phyloP scores from a whole-genome alignment of 1,140 invertebrate species.

The Brachionus koreanus region DNA sequence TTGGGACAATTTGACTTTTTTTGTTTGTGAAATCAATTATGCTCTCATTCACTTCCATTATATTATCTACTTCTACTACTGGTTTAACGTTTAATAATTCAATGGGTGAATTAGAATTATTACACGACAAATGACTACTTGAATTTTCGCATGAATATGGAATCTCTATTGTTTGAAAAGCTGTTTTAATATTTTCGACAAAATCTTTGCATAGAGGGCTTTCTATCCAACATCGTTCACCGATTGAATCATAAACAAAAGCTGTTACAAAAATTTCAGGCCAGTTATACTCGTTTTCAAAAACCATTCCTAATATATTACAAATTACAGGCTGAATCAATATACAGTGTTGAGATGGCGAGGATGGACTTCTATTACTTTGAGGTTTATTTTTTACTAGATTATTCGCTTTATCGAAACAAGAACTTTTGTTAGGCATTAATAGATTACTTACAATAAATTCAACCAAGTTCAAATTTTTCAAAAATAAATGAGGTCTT shows the following conservation, averaged over 20 bases:
- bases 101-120: neutral
- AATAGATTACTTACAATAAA: constrained; percentile 35
- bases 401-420: neutral
- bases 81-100: neutral
- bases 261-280: constrained; percentile 64
- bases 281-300: constrained; percentile 65
- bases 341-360: neutral
- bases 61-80: neutral
- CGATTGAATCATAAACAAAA: constrained; percentile 87
- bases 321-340: constrained; percentile 63
- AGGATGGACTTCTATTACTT: neutral
- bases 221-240: constrained; percentile 87
- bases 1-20: neutral
- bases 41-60: neutral
- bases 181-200: constrained; percentile 83
- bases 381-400: neutral
- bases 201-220: constrained; percentile 81
- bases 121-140: neutral
- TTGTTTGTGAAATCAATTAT: neutral
- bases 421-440: neutral
- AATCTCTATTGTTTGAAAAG: constrained; percentile 77
- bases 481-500: constrained; percentile 14
- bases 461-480: constrained; percentile 16
- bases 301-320: constrained; percentile 77
- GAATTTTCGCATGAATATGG: constrained; percentile 46